A percentile compares a stretch with the other conserved stretches of the same genome.
Conservation (phyloP, 2,113 vertebrate genomes). For the Sebastes schlegelii region DNA sequence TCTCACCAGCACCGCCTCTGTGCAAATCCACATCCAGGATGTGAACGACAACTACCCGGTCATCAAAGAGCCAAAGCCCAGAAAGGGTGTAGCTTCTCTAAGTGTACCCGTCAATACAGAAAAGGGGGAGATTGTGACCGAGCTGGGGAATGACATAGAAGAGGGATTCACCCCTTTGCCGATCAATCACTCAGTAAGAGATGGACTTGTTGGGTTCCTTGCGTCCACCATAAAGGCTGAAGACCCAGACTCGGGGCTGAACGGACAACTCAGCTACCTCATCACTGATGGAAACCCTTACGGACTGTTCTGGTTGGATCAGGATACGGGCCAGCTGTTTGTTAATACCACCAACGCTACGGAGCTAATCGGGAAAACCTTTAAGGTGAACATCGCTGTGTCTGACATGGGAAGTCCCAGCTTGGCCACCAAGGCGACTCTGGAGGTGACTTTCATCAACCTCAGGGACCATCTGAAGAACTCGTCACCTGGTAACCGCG, state of each 20-base stretch:
- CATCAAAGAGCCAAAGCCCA: slow-evolving; percentile 84
- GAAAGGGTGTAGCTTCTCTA: slow-evolving; percentile 83
- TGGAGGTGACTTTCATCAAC: slow-evolving; percentile 87
- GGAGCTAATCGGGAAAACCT: slow-evolving; percentile 85
- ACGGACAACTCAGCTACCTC: slow-evolving; percentile 85
- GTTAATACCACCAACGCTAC: slow-evolving; percentile 90
- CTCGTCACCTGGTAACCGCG: slow-evolving; percentile 72
- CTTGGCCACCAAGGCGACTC: slow-evolving; percentile 77
- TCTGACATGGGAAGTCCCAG: slow-evolving; percentile 86
- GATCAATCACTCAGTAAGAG: slow-evolving; percentile 34
- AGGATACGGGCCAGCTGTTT: slow-evolving; percentile 86
- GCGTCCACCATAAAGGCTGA: slow-evolving; percentile 85
- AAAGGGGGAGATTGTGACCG: slow-evolving; percentile 83
- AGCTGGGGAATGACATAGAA: slow-evolving; percentile 66
- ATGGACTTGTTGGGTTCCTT: slow-evolving; percentile 72
- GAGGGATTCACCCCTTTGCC: slow-evolving; percentile 23
- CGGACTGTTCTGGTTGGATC: slow-evolving; percentile 85
- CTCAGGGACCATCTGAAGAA: slow-evolving; percentile 88
- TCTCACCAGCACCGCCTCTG: slow-evolving; percentile 84
- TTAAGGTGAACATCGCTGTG: slow-evolving; percentile 84
- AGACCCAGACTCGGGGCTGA: slow-evolving; percentile 89
- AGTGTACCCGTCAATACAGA: slow-evolving; percentile 86
- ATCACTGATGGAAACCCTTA: slow-evolving; percentile 78
- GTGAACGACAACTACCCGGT: slow-evolving; percentile 90
- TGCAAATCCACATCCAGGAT: slow-evolving; percentile 88